Percentiles rank a stretch among this genome's conserved stretches.
These are phyloP conservation scores for Cetoscarus ocellatus DNA, from an alignment of 2,797 vertebrate species.

Conservation along the genomic window DNA sequence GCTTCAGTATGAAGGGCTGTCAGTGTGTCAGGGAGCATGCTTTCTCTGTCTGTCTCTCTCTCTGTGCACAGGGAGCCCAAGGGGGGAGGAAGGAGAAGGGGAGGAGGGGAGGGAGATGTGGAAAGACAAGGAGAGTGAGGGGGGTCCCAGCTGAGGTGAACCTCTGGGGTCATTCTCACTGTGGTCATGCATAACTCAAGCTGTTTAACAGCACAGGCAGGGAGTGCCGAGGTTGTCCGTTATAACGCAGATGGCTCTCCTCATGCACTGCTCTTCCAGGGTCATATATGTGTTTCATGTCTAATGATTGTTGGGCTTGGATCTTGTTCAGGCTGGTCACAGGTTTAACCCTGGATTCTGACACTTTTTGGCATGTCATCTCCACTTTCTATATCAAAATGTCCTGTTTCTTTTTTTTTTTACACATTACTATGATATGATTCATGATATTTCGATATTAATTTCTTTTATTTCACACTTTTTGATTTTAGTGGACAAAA, in stretches of 20 bases:
- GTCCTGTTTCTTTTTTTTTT: too few relatives aligned
- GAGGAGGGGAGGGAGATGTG: background rate
- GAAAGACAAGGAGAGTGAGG: slow-evolving; percentile 38
- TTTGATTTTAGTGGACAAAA: too few relatives aligned
- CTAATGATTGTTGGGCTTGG: background rate
- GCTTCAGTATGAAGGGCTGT: slow-evolving; percentile 66
- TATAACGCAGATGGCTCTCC: slow-evolving; percentile 12
- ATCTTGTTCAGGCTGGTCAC: background rate
- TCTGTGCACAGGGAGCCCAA: slow-evolving; percentile 32
- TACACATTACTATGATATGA: too few relatives aligned
- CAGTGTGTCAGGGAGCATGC: slow-evolving; percentile 55
- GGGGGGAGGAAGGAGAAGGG: background rate
- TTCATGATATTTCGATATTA: too few relatives aligned
- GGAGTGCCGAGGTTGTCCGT: slow-evolving; percentile 23
- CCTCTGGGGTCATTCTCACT: slow-evolving; percentile 58
- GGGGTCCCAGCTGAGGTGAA: slow-evolving; percentile 8
- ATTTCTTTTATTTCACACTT: too few relatives aligned
- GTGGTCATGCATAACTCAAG: slow-evolving; percentile 62
- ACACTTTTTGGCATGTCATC: too few relatives aligned
- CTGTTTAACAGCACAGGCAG: slow-evolving; percentile 49
- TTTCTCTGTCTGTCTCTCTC: slow-evolving; percentile 36
- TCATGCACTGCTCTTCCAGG: slow-evolving; percentile 6
- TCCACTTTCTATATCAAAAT: too few relatives aligned
- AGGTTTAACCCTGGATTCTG: too few relatives aligned
- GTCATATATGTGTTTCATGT: slow-evolving; percentile 10